These are phyloP conservation scores for Axis porcinus DNA, from an alignment of 2,113 vertebrate genomes.

Conservation along the genomic window DNA sequence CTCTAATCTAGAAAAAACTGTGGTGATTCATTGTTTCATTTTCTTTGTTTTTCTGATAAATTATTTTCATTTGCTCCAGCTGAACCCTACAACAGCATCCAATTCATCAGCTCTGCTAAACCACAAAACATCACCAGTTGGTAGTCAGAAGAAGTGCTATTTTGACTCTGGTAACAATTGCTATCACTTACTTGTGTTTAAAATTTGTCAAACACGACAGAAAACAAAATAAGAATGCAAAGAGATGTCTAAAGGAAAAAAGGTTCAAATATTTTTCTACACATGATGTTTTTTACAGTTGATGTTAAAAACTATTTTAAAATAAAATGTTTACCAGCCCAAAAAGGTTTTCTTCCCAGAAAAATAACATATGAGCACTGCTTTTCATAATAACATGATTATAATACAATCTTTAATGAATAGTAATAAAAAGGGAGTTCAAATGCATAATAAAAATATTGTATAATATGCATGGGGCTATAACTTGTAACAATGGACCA, in stretches of 20 bases:
- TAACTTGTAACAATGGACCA: not conserved
- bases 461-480: not conserved
- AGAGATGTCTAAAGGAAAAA: not conserved
- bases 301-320: constrained; percentile 14
- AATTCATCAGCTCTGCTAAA: constrained; percentile 64
- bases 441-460: not conserved
- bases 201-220: constrained; percentile 50
- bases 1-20: constrained; percentile 60
- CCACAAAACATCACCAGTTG: constrained; percentile 27
- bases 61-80: constrained; percentile 73
- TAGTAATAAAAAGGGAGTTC: not conserved
- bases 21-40: constrained; percentile 61
- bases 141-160: constrained; percentile 3
- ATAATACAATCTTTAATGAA: not conserved
- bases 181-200: constrained; percentile 50
- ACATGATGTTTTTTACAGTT: not conserved
- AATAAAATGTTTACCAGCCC: constrained; percentile 19
- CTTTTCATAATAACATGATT: not conserved
- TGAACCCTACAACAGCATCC: constrained; percentile 61
- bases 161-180: constrained; percentile 58
- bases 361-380: not conserved
- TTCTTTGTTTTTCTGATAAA: constrained; percentile 71
- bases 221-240: constrained; percentile 43
- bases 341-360: not conserved
- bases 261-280: not conserved